These are phyloP conservation scores for Plusia festucae DNA, from an alignment of 2,888 invertebrate species.

Conservation along the genomic window DNA sequence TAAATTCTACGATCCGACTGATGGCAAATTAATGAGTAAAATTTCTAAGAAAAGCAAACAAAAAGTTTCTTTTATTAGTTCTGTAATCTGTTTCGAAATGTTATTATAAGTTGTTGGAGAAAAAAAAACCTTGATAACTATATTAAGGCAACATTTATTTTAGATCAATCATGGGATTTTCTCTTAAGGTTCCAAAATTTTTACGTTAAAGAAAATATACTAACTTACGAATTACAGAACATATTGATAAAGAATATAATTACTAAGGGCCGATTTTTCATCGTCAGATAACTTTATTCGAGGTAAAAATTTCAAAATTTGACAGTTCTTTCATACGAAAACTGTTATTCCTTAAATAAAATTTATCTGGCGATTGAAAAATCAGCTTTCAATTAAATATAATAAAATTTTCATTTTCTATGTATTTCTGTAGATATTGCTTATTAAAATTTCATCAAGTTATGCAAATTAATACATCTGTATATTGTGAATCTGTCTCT, in stretches of 20 bases:
- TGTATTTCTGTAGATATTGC: too few species aligned
- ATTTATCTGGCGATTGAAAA: too few species aligned
- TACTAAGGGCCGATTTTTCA: too few species aligned
- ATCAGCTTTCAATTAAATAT: too few species aligned
- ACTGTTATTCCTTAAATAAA: too few species aligned
- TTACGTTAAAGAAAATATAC: background rate
- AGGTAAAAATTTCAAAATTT: too few species aligned
- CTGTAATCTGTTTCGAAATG: slow-evolving; percentile 61
- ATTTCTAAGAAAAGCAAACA: slow-evolving; percentile 73
- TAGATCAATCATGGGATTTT: slow-evolving; percentile 37
- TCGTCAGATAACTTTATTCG: too few species aligned
- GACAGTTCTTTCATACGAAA: too few species aligned
- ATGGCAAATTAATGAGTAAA: slow-evolving; percentile 77
- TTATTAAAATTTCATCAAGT: too few species aligned
- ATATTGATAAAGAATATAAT: background rate
- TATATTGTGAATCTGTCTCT: too few species aligned
- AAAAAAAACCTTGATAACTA: slow-evolving; percentile 39
- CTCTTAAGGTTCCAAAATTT: slow-evolving; percentile 13
- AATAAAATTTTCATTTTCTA: too few species aligned
- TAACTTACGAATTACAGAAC: background rate
- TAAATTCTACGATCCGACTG: slow-evolving; percentile 72
- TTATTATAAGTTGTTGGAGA: slow-evolving; percentile 43
- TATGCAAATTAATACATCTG: too few species aligned
- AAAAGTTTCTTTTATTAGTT: slow-evolving; percentile 65
- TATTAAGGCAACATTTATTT: slow-evolving; percentile 37